Conservation (phyloP, 2,797 vertebrate species). For the Poliocrania exsul region DNA sequence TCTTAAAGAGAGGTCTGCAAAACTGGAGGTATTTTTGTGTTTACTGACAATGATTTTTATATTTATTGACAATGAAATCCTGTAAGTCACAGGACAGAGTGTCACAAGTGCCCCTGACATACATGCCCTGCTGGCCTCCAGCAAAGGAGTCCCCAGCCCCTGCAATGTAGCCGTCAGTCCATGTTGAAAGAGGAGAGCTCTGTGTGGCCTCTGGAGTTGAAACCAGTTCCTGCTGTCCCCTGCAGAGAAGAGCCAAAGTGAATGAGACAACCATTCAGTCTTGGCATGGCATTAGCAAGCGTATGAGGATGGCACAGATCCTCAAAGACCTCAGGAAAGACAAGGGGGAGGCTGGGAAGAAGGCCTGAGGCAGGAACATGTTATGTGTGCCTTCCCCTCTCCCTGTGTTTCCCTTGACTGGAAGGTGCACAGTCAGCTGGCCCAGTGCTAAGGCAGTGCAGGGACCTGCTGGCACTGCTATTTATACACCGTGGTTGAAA, state of each 20-base stretch:
- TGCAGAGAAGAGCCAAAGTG: background rate
- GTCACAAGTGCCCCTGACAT: accelerated
- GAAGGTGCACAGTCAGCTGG: background rate
- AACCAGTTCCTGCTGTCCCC: background rate
- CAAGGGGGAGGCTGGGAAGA: background rate
- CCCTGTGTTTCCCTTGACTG: background rate
- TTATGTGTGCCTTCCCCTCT: accelerated
- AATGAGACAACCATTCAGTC: accelerated
- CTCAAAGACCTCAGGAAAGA: background rate
- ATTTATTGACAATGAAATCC: background rate
- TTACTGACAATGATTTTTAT: background rate
- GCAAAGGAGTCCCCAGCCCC: background rate
- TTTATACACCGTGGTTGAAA: conserved; percentile 9
- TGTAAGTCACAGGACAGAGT: background rate
- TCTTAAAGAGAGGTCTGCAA: background rate
- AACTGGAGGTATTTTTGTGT: background rate
- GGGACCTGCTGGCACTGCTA: conserved; percentile 26
- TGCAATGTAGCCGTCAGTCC: accelerated
- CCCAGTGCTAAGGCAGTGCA: background rate
- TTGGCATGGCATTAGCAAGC: background rate
- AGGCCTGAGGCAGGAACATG: background rate
- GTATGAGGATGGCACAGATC: background rate
- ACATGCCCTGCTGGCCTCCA: background rate
- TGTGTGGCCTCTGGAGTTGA: accelerated
- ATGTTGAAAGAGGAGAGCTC: accelerated